phyloP scores from a whole-genome alignment of 1,140 invertebrate genomes.

The Andrena cerasifolii region DNA sequence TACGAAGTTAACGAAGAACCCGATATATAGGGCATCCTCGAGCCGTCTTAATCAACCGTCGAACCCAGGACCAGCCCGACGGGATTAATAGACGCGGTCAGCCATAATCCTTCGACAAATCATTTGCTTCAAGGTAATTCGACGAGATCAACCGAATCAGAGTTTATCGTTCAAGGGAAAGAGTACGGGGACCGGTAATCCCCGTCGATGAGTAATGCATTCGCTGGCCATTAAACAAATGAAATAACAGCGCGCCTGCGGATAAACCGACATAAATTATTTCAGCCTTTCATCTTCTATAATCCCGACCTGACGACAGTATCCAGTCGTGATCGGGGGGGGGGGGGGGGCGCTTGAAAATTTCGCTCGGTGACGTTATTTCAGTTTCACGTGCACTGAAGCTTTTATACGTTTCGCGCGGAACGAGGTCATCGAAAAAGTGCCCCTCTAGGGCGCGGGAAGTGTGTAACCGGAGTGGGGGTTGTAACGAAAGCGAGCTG shows the following conservation, averaged over 20 bases:
- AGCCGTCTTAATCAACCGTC: constrained; percentile 4
- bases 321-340: not conserved
- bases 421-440: not conserved
- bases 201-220: constrained; percentile 17
- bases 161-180: not conserved
- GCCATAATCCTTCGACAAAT: constrained; percentile 39
- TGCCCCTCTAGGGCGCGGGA: too few relatives aligned
- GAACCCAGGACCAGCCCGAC: not conserved
- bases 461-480: too few relatives aligned
- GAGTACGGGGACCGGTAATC: constrained; percentile 5
- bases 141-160: constrained; percentile 26
- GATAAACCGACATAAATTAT: constrained; percentile 41
- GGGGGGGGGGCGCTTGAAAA: not conserved
- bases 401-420: constrained; percentile 1
- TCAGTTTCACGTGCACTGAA: constrained; percentile 24
- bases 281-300: constrained; percentile 15
- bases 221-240: constrained; percentile 31
- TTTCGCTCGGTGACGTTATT: constrained; percentile 6
- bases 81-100: constrained; percentile 8
- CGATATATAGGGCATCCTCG: not conserved
- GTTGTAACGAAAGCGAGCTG: too few relatives aligned
- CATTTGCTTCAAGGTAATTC: constrained; percentile 25
- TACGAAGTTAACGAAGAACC: not conserved
- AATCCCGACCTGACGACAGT: constrained; percentile 4
- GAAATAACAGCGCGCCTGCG: constrained; percentile 12